Percentiles rank a stretch among this genome's conserved stretches.
Conservation (phyloP, 2,797 vertebrate genomes). For the Bothrops alternatus region DNA sequence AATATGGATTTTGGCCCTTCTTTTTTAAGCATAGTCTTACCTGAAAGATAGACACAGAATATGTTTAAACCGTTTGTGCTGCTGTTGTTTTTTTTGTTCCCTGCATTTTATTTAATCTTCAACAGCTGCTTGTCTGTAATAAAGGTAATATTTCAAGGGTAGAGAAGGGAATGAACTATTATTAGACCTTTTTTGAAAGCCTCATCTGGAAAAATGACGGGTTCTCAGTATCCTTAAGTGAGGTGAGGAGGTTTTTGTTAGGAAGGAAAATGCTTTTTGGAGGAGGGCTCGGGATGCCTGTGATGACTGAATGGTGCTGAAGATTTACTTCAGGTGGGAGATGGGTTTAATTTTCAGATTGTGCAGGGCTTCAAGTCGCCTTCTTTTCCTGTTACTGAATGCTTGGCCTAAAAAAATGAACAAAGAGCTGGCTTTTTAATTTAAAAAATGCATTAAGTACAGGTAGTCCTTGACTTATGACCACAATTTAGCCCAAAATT, state of each 20-base stretch:
- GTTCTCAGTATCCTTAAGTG: not conserved
- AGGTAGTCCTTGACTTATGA: not conserved
- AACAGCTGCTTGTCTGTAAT: not conserved
- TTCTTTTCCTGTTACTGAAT: not conserved
- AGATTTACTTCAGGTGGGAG: not conserved
- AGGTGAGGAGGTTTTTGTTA: not conserved
- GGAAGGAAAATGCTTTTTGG: not conserved
- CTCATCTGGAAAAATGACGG: not conserved
- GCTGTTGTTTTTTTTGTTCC: not conserved
- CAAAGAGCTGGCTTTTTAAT: not conserved
- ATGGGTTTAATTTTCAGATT: not conserved
- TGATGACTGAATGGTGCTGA: no score
- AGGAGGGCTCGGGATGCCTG: not conserved
- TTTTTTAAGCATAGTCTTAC: not conserved
- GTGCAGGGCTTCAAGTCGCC: no score
- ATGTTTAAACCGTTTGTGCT: not conserved
- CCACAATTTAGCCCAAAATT: not conserved
- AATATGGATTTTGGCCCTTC: slow-evolving; percentile 23
- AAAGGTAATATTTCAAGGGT: accelerated
- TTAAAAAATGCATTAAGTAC: not conserved
- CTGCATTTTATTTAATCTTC: not conserved
- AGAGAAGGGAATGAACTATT: not conserved
- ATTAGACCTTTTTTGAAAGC: not conserved
- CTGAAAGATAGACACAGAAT: no score
- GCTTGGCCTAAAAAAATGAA: not conserved